phyloP scores from a whole-genome alignment of 2,888 invertebrate species.

The Hedychridium roseum region DNA sequence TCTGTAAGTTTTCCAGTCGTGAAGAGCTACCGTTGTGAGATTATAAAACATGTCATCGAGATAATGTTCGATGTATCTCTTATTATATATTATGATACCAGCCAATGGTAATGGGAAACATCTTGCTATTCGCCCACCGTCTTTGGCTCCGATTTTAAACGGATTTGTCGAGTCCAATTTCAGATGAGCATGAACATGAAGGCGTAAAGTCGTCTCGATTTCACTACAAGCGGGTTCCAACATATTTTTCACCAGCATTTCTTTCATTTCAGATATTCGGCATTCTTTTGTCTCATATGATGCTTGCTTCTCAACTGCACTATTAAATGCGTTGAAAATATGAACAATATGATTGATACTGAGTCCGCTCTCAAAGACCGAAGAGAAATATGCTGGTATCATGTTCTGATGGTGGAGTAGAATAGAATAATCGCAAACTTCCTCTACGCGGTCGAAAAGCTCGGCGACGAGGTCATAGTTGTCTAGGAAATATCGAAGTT shows the following conservation, averaged over 20 bases:
- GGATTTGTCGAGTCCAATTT: conserved; percentile 79
- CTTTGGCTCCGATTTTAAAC: conserved; percentile 70
- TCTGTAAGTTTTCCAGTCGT: conserved; percentile 97
- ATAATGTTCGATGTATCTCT: conserved; percentile 81
- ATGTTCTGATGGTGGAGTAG: conserved; percentile 57
- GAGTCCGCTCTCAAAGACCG: conserved; percentile 45
- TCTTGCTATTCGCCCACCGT: conserved; percentile 68
- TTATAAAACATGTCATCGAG: conserved; percentile 96
- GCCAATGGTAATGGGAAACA: conserved; percentile 44
- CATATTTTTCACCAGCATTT: conserved; percentile 68
- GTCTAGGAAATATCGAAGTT: conserved; percentile 66
- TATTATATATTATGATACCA: conserved; percentile 47
- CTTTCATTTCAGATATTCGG: conserved; percentile 43
- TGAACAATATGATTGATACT: conserved; percentile 52
- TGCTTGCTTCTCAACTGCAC: conserved; percentile 43
- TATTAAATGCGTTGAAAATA: conserved; percentile 54
- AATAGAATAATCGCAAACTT: conserved; percentile 55
- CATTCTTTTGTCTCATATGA: conserved; percentile 32
- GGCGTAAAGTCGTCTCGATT: conserved; percentile 90
- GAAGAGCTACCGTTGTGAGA: conserved; percentile 93
- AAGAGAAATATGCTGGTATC: conserved; percentile 56
- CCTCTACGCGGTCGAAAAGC: conserved; percentile 41
- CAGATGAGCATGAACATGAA: conserved; percentile 92
- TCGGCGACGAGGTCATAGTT: conserved; percentile 55
- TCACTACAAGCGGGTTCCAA: conserved; percentile 81